Conservation (phyloP, 2,888 invertebrate species). For the Sesamia inferens region DNA sequence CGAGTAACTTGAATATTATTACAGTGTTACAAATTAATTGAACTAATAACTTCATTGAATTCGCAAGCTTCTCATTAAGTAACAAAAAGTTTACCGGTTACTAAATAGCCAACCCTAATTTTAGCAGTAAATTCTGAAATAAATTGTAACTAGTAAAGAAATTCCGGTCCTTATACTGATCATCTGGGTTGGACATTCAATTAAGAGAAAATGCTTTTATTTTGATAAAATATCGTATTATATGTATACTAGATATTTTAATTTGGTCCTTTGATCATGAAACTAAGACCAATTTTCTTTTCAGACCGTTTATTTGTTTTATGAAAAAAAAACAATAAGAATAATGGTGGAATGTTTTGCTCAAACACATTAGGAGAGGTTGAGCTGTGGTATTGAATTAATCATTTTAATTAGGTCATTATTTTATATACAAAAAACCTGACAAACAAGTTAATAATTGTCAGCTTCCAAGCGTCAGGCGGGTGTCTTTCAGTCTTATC, state of each 20-base stretch:
- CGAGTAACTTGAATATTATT: too few species aligned
- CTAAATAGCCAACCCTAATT: constrained; percentile 33
- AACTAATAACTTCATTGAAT: background rate
- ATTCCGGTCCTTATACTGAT: constrained; percentile 28
- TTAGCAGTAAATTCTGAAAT: constrained; percentile 21
- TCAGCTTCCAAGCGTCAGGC: too few species aligned
- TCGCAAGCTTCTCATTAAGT: background rate
- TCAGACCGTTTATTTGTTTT: background rate
- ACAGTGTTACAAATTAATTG: too few species aligned
- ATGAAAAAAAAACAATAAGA: background rate
- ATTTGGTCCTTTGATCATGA: constrained; percentile 29
- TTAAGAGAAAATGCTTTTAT: constrained; percentile 38
- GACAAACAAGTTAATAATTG: too few species aligned
- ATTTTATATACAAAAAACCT: too few species aligned
- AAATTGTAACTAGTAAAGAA: constrained; percentile 42
- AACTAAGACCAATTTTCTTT: constrained; percentile 11
- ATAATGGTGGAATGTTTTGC: background rate
- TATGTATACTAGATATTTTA: constrained; percentile 21
- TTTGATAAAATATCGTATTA: constrained; percentile 19
- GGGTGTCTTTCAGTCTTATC: too few species aligned
- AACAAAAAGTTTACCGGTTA: background rate
- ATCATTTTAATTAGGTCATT: too few species aligned
- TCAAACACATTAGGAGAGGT: too few species aligned
- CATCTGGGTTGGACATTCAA: constrained; percentile 41
- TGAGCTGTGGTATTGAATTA: background rate